Conservation (phyloP, 1,140 invertebrate species). For the Ladona fulva region DNA sequence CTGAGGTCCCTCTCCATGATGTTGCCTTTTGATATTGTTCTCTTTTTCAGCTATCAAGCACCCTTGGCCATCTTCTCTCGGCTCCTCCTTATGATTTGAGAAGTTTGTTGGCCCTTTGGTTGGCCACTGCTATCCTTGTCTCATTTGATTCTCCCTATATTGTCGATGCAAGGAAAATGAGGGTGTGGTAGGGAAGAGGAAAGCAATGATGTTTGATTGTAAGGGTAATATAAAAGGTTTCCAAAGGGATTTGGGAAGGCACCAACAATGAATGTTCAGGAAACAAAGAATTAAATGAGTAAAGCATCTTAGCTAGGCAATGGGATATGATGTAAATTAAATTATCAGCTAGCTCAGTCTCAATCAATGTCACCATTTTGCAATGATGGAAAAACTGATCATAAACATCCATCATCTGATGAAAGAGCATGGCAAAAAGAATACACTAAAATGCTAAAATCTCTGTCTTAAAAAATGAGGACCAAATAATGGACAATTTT, state of each 20-base stretch:
- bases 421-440: no score
- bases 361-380: not conserved
- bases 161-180: conserved; percentile 19
- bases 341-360: not conserved
- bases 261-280: not conserved
- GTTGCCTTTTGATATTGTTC: not conserved
- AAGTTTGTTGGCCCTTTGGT: conserved; percentile 73
- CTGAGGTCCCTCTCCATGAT: not conserved
- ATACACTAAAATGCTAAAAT: no score
- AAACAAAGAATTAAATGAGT: not conserved
- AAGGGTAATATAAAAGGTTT: not conserved
- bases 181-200: not conserved
- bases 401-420: no score
- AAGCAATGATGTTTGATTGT: not conserved
- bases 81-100: conserved; percentile 47
- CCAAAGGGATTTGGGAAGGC: not conserved
- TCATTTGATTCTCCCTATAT: conserved; percentile 68
- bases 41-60: not conserved
- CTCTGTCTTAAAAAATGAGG: no score
- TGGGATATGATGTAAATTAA: not conserved
- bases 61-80: not conserved
- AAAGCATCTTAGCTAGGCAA: not conserved
- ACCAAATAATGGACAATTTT: no score
- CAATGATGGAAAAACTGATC: no score
- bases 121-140: conserved; percentile 74